These are phyloP conservation scores for Azorinus chamasolen DNA, from an alignment of 2,888 invertebrate genomes.

Conservation along the genomic window DNA sequence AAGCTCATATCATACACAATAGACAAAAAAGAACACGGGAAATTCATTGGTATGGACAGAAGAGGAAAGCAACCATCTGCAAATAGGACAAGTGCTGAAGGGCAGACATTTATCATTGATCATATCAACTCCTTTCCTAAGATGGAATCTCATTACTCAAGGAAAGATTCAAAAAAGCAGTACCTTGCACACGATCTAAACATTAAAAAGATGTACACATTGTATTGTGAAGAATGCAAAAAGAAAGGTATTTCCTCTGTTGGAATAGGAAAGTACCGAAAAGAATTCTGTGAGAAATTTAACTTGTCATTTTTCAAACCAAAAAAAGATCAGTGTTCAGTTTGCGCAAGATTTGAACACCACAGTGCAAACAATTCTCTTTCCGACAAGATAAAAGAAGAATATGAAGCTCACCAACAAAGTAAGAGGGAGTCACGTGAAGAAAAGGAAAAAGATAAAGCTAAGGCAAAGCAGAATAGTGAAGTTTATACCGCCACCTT, in stretches of 20 bases:
- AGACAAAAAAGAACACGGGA: constrained; percentile 8
- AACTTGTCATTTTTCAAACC: constrained; percentile 28
- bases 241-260: neutral
- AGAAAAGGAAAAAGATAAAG: too few relatives aligned
- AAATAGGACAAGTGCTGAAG: constrained; percentile 9
- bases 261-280: constrained; percentile 1
- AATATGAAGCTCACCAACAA: too few relatives aligned
- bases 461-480: neutral
- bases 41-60: constrained; percentile 1
- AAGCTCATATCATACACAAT: constrained; percentile 8
- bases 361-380: neutral
- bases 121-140: constrained; percentile 26
- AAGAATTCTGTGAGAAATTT: constrained; percentile 22
- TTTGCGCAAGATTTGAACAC: constrained; percentile 5
- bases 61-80: constrained; percentile 11
- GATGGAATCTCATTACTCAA: constrained; percentile 22
- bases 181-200: constrained; percentile 22
- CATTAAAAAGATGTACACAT: constrained; percentile 8
- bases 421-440: too few relatives aligned
- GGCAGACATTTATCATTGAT: neutral
- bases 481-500: constrained; percentile 13
- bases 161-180: constrained; percentile 8
- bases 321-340: constrained; percentile 20
- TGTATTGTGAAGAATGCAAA: constrained; percentile 9
- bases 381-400: too few relatives aligned